Conservation (phyloP, 2,797 vertebrate species). For the Sebastolobus alascanus region DNA sequence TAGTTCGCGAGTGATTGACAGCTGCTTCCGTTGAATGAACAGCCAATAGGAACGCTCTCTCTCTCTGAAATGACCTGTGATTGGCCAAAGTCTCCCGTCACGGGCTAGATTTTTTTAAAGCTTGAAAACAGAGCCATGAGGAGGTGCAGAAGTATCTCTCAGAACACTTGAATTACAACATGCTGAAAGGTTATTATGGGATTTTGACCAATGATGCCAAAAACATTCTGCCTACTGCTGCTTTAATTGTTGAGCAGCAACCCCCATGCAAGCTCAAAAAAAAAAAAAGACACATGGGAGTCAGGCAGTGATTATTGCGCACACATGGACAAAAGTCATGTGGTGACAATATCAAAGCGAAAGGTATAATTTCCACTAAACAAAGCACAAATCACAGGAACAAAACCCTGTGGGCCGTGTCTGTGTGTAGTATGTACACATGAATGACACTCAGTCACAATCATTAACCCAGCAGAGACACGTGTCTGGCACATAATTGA, state of each 20-base stretch:
- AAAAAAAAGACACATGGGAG: neutral
- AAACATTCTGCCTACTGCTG: neutral
- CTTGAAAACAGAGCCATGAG: neutral
- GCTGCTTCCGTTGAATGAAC: too few species aligned
- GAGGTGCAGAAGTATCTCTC: too few species aligned
- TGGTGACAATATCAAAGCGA: constrained; percentile 23
- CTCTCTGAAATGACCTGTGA: neutral
- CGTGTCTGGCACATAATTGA: constrained; percentile 45
- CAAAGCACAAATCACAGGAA: constrained; percentile 24
- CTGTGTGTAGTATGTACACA: constrained; percentile 10
- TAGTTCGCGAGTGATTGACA: too few species aligned
- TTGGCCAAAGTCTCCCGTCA: neutral
- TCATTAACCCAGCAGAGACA: constrained; percentile 46
- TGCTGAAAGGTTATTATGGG: neutral
- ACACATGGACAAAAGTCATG: neutral
- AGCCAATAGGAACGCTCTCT: neutral
- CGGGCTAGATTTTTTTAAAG: neutral
- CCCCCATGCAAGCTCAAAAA: neutral
- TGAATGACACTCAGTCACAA: constrained; percentile 22
- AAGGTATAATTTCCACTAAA: constrained; percentile 40
- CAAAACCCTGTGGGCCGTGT: constrained; percentile 9
- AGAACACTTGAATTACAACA: neutral
- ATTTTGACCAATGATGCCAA: neutral
- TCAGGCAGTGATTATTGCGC: neutral
- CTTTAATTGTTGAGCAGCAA: constrained; percentile 43